A percentile compares a stretch with the other conserved stretches of the same genome.
Evolutionary conservation across 2,888 invertebrate genomes (phyloP).

Genomic region (Prosopocoilus inquinatus): DNA sequence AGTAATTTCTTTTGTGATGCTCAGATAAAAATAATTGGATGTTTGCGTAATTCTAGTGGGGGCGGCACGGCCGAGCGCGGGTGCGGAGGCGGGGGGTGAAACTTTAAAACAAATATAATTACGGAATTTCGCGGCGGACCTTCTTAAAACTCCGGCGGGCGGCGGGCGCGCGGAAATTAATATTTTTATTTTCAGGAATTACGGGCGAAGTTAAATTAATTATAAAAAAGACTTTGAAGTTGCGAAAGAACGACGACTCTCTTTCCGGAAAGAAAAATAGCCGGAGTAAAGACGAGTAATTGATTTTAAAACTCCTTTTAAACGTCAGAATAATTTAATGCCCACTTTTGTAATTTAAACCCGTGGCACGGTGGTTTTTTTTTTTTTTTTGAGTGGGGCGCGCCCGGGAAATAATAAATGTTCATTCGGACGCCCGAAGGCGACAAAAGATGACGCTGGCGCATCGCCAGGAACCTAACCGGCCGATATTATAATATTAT

Average conservation of each 20-base stretch:
- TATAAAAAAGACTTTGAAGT: slow-evolving; percentile 3
- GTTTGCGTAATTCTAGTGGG: too few relatives aligned
- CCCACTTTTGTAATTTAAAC: slow-evolving; percentile 16
- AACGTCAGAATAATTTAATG: slow-evolving; percentile 14
- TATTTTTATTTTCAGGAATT: neutral
- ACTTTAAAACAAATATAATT: too few relatives aligned
- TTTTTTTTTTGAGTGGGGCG: neutral
- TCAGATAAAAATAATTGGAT: too few relatives aligned
- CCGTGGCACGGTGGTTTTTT: neutral
- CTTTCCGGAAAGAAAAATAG: neutral
- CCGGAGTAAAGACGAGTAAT: neutral
- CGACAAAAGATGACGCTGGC: slow-evolving; percentile 19
- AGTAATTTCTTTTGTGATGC: too few relatives aligned
- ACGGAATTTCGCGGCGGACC: too few relatives aligned
- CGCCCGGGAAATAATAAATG: slow-evolving; percentile 20
- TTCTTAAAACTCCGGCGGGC: too few relatives aligned
- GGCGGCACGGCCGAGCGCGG: too few relatives aligned
- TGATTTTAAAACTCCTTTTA: slow-evolving; percentile 9
- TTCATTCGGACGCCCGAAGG: slow-evolving; percentile 11
- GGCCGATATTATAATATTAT: slow-evolving; percentile 20
- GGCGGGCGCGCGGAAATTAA: too few relatives aligned
- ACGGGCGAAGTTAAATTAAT: neutral
- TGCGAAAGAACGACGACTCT: neutral
- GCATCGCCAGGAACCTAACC: slow-evolving; percentile 13
- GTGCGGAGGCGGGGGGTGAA: too few relatives aligned